Evolutionary conservation across 2,888 invertebrate species (phyloP).

Genomic region (Arrhopalites spinosus): DNA sequence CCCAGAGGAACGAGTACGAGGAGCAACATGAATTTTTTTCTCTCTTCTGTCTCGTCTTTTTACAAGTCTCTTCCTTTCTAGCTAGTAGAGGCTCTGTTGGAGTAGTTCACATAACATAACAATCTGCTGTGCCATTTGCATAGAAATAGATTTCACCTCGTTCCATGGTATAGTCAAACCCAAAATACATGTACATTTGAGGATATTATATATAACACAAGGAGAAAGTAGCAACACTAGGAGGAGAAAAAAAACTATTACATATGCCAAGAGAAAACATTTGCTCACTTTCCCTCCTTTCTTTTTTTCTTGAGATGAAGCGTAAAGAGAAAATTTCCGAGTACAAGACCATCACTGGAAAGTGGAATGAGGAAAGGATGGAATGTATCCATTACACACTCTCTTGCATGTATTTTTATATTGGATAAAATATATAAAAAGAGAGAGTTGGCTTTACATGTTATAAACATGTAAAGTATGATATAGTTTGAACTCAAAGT

Average conservation of each 20-base stretch:
- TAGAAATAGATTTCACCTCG: conserved; percentile 35
- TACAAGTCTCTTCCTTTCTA: neutral
- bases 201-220: neutral
- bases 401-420: neutral
- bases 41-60: neutral
- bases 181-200: neutral
- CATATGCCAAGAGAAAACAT: neutral
- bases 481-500: neutral
- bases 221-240: neutral
- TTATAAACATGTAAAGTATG: neutral
- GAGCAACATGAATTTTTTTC: conserved; percentile 16
- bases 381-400: no score
- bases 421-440: no score
- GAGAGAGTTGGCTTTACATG: neutral
- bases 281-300: neutral
- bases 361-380: no score
- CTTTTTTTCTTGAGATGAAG: neutral
- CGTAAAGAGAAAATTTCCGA: neutral
- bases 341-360: neutral
- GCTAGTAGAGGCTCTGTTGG: neutral
- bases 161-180: neutral
- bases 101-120: conserved; percentile 19
- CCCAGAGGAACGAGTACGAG: neutral
- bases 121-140: conserved; percentile 34
- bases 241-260: neutral